phyloP scores from a whole-genome alignment of 1,140 invertebrate species.

The Brachionus manjavacas region DNA sequence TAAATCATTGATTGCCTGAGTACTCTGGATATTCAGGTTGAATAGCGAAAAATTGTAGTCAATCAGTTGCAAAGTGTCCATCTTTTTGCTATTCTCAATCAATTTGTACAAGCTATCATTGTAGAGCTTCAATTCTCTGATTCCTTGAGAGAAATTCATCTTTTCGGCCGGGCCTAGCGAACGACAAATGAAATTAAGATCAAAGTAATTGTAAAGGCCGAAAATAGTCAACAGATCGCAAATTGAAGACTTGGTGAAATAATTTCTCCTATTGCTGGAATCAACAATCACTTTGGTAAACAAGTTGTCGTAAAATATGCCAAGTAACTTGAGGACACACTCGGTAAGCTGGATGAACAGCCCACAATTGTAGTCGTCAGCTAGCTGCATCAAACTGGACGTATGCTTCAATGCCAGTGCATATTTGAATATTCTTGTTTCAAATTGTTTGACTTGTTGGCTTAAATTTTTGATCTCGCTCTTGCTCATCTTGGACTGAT shows the following conservation, averaged over 20 bases:
- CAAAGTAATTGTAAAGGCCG: conserved; percentile 28
- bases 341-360: neutral
- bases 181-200: neutral
- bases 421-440: neutral
- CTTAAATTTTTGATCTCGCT: neutral
- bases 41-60: conserved; percentile 13
- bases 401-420: neutral
- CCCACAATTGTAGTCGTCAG: neutral
- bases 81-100: neutral
- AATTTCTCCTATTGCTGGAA: neutral
- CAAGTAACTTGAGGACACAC: neutral
- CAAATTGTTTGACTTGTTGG: neutral
- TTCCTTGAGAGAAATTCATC: neutral
- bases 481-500: neutral
- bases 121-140: neutral
- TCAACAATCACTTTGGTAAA: conserved; percentile 12
- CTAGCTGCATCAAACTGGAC: neutral
- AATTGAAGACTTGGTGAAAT: neutral
- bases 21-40: conserved; percentile 5
- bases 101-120: conserved; percentile 30
- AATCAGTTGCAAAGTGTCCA: conserved; percentile 15
- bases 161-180: neutral
- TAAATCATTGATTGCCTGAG: conserved; percentile 13
- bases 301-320: conserved; percentile 12
- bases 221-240: conserved; percentile 9